Percentiles rank a stretch among this genome's conserved stretches.
phyloP scores from a whole-genome alignment of 2,888 invertebrate species.

The Parapristionchus giblindavisi region DNA sequence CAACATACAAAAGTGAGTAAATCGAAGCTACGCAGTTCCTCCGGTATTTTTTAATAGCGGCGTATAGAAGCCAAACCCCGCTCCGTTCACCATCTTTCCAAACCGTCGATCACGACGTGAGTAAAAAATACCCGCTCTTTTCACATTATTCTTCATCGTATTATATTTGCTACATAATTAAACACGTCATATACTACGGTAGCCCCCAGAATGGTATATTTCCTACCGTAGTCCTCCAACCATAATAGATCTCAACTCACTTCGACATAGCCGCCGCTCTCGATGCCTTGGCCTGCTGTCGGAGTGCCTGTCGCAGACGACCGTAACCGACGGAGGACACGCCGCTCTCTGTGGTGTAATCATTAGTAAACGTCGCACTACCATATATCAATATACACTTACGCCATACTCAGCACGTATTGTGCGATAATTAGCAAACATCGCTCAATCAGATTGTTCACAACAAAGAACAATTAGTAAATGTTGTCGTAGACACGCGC shows the following conservation, averaged over 20 bases:
- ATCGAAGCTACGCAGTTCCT: too few species aligned
- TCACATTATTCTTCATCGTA: neutral
- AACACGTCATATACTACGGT: too few species aligned
- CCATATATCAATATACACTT: too few species aligned
- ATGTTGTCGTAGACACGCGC: neutral
- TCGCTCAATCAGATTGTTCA: neutral
- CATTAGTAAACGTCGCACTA: neutral
- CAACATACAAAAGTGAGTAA: too few species aligned
- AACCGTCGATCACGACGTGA: too few species aligned
- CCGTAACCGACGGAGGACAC: slow-evolving; percentile 30
- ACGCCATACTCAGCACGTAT: too few species aligned
- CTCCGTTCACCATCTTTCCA: too few species aligned
- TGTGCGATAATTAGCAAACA: neutral
- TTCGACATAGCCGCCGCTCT: neutral
- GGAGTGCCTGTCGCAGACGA: slow-evolving; percentile 33
- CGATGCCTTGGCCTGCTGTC: slow-evolving; percentile 14
- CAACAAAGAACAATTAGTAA: neutral
- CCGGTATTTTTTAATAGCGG: too few species aligned
- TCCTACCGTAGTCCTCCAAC: too few species aligned
- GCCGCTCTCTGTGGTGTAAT: slow-evolving; percentile 12
- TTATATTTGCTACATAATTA: neutral
- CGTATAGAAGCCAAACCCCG: too few species aligned
- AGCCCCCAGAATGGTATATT: too few species aligned
- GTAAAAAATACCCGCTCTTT: neutral
- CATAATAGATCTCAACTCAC: too few species aligned